These are phyloP conservation scores for Leucozona laternaria DNA, from an alignment of 2,888 invertebrate genomes.

Conservation along the genomic window DNA sequence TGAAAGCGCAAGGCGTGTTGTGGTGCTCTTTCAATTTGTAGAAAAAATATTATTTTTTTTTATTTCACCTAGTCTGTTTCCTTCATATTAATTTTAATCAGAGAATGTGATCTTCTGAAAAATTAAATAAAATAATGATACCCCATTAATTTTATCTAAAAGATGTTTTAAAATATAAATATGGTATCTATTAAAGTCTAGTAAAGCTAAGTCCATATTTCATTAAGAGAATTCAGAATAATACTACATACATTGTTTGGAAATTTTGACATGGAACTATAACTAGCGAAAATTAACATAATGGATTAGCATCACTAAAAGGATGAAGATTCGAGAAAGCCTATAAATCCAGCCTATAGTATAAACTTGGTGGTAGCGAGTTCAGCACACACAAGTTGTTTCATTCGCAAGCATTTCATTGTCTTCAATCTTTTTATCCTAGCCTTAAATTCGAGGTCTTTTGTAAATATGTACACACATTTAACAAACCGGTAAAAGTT, in stretches of 20 bases:
- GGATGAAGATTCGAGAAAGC: no score
- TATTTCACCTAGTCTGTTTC: slow-evolving; percentile 70
- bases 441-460: no score
- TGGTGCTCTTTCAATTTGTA: slow-evolving; percentile 55
- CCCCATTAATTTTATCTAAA: slow-evolving; percentile 53
- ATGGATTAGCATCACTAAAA: background rate
- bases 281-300: background rate
- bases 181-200: slow-evolving; percentile 10
- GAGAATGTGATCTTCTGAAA: slow-evolving; percentile 75
- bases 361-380: no score
- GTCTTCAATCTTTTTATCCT: no score
- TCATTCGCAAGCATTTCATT: no score
- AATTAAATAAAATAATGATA: slow-evolving; percentile 61
- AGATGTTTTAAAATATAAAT: background rate
- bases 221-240: background rate
- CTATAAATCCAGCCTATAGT: no score
- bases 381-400: no score
- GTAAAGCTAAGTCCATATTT: background rate
- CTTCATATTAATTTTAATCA: slow-evolving; percentile 74
- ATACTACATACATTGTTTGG: background rate
- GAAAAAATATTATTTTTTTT: slow-evolving; percentile 52
- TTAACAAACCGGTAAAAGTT: no score
- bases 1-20: slow-evolving; percentile 60
- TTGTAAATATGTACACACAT: no score
- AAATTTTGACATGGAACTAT: background rate